A percentile compares a stretch with the other conserved stretches of the same genome.
Conservation (phyloP, 1,140 invertebrate species). For the Yoshiicerus persimilis region DNA sequence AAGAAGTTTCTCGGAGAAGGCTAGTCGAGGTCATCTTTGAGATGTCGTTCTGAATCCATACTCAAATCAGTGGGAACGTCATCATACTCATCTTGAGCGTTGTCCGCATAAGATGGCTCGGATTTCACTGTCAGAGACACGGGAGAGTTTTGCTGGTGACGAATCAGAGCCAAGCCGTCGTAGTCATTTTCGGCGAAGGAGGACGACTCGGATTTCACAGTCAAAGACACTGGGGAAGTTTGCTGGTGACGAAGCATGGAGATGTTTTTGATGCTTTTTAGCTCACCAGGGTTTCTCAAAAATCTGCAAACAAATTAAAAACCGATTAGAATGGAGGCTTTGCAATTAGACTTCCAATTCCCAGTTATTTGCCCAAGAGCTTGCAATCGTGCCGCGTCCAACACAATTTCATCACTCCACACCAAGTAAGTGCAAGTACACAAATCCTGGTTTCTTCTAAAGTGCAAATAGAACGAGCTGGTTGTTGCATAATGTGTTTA, state of each 20-base stretch:
- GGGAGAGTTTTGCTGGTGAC: slow-evolving; percentile 65
- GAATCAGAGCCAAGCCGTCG: slow-evolving; percentile 66
- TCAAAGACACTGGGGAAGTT: slow-evolving; percentile 45
- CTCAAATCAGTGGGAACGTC: slow-evolving; percentile 53
- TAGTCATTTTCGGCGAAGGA: slow-evolving; percentile 34
- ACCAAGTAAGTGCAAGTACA: background rate
- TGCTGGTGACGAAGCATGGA: slow-evolving; percentile 78
- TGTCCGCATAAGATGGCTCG: slow-evolving; percentile 39
- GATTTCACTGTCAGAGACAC: slow-evolving; percentile 46
- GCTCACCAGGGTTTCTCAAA: slow-evolving; percentile 81
- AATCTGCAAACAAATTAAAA: slow-evolving; percentile 65
- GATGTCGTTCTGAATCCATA: slow-evolving; percentile 49
- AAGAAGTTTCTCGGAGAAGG: background rate
- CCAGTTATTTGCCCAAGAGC: no score
- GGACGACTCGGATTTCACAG: slow-evolving; percentile 41
- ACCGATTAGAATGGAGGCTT: background rate
- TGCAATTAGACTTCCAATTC: no score
- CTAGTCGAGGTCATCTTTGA: background rate
- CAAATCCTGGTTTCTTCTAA: background rate
- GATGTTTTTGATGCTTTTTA: slow-evolving; percentile 91
- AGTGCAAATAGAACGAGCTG: background rate
- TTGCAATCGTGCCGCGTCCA: background rate
- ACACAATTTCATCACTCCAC: background rate
- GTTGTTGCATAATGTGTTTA: background rate
- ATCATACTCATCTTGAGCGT: slow-evolving; percentile 45